A percentile compares a stretch with the other conserved stretches of the same genome.
These are phyloP conservation scores for Orbicella faveolata DNA, from an alignment of 64 coral and sea anemone genomes.

Conservation along the genomic window DNA sequence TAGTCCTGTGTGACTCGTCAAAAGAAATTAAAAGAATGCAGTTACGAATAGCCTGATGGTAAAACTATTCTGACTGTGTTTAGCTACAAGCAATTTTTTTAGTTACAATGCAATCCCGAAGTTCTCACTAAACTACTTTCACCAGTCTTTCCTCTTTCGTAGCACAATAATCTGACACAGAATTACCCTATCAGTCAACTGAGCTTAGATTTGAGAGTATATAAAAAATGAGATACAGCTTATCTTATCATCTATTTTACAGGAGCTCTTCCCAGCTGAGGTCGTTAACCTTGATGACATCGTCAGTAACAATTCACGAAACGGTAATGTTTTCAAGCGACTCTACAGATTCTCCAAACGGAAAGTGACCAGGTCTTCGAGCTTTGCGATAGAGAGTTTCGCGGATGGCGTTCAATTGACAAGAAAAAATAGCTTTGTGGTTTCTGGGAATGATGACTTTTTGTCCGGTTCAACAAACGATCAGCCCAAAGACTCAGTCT, in stretches of 20 bases:
- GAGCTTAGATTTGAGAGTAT: neutral
- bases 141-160: neutral
- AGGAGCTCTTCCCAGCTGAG: constrained; percentile 9
- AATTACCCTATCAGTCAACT: neutral
- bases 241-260: neutral
- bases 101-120: no score
- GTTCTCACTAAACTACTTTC: neutral
- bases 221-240: no score
- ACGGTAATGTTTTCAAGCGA: constrained; percentile 74
- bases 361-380: constrained; percentile 80
- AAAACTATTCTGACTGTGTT: no score
- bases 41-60: no score
- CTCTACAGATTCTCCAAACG: constrained; percentile 74
- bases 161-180: neutral
- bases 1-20: no score
- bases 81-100: no score
- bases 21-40: no score
- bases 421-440: constrained; percentile 19
- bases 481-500: neutral
- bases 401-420: neutral
- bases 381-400: constrained; percentile 55
- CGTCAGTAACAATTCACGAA: constrained; percentile 3
- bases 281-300: constrained; percentile 25
- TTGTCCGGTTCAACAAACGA: neutral
- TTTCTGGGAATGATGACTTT: constrained; percentile 45